Evolutionary conservation across 1,140 invertebrate genomes (phyloP), one percentile per base, ranked within the genome.

Genomic region (Dreissena rostriformis): DNA sequence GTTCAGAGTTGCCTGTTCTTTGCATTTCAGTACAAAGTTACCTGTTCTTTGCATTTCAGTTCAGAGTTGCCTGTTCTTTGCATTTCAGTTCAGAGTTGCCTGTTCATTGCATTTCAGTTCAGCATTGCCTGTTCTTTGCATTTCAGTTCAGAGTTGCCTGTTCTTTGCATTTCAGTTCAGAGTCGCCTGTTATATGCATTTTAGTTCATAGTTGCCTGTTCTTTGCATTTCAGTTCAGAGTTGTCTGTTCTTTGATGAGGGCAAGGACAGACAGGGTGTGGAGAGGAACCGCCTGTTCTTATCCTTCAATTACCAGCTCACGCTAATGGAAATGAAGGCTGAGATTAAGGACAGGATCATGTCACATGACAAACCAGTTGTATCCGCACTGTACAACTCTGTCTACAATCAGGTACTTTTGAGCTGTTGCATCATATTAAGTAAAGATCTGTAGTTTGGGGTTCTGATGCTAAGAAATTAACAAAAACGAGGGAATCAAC

Each of bases 321-420:
- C 92, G 1, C 79, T 92, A 68, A 88, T 94, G 87, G 93, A 93
- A 77, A 93, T 94, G 90, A 93, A 93, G 82, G 84, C 87, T 0
- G 93, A 94, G 80, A 89, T 92, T 22, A 91, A 88, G 55, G 90
- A 94, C 73, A 83, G 91, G 29, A 86, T 93, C 24, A 79, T 93
- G 84, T 92, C 90, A 74, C 93, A 94, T 86, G 92, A 93, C 61
- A 93, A 91, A 78, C 91, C 93, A 8, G 89, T 94, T 10, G 88
- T 93, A n/a, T 79, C 89, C 17, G 91, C 90, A 4, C 72, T 93
- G 12, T 93, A 93, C 84, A 93, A 93, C 87, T 86, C 85, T 49
- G 86, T 88, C 0, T 93, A 91, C 71, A 93, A 92, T 74, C 93
- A 94, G 91, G 93, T 93, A 39, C 39, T 39, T 39, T 39, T 5